Evolutionary conservation across 1,140 invertebrate genomes (phyloP), one percentile per base, ranked within the genome.

Genomic region (Fopius arisanus): DNA sequence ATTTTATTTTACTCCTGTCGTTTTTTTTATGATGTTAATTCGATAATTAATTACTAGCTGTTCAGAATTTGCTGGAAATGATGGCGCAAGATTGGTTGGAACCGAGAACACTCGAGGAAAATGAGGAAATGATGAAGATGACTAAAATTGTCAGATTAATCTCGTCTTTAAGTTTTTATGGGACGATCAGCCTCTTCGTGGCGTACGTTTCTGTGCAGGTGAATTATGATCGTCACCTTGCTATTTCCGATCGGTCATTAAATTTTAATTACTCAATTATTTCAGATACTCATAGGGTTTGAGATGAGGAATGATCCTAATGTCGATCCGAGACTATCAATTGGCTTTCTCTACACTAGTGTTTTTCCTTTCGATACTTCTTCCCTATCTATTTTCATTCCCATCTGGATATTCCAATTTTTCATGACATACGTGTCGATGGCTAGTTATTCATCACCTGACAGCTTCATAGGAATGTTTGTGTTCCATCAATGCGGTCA

Each of bases 401-500:
- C 76, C 12, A 75, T 70, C 5, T 78, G 73, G 67, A 5, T 79
- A 0, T 63, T 37, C 1, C 81, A 82, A 70, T 71, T 75, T 14
- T 3, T 79, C 2, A 72, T 54, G 0, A 77, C 31, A 21, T 77
- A 75, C 14, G 54, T 70, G 7, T 59, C 73, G 0, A 72, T 75
- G 1, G 59, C 76, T 1, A 43, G 73, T 6, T 82, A 81, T 19
- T 75, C 78, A 0, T 74, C 72, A 6, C 65, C 72, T 0, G 78
- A 79, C 26, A 78, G 76, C 14, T 77, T 82, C 16, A 71, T 80
- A 2, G 74, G 75, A 2, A 78, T 78, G 71, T 21, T 82, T 14
- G 67, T 82, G 4, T 63, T 81, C 12, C 79, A 82, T 40, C 10
- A 72, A 1, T 79, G 77, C 6, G 76, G 74, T 0, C 80, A 82